A percentile compares a stretch with the other conserved stretches of the same genome.
Conservation (phyloP, 2,888 invertebrate species). For the Meiosimyza decipiens region DNA sequence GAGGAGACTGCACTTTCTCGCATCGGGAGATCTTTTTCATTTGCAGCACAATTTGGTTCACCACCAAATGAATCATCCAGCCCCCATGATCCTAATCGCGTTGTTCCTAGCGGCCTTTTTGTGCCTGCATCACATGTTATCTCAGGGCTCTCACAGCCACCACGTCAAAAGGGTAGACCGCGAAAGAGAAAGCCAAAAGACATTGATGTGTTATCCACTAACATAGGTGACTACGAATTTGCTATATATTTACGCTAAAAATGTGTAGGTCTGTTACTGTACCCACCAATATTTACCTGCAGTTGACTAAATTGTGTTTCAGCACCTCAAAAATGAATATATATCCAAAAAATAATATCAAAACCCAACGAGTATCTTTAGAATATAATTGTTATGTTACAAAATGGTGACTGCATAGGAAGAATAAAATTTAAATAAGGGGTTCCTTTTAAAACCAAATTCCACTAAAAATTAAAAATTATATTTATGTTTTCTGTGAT, state of each 20-base stretch:
- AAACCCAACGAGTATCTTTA: too few relatives aligned
- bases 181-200: slow-evolving; percentile 93
- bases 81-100: slow-evolving; percentile 66
- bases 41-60: slow-evolving; percentile 68
- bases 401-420: too few relatives aligned
- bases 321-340: too few relatives aligned
- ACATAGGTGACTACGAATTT: slow-evolving; percentile 76
- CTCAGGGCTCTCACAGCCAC: slow-evolving; percentile 72
- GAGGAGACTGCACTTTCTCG: slow-evolving; percentile 62
- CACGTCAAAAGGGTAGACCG: slow-evolving; percentile 91
- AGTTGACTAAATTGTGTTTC: too few relatives aligned
- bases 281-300: too few relatives aligned
- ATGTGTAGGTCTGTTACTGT: background rate
- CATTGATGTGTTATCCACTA: slow-evolving; percentile 85
- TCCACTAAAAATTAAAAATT: too few relatives aligned
- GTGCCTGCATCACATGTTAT: slow-evolving; percentile 70
- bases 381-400: too few relatives aligned
- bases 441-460: too few relatives aligned
- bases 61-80: slow-evolving; percentile 66
- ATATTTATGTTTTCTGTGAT: too few relatives aligned
- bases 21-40: slow-evolving; percentile 69
- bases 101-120: slow-evolving; percentile 69
- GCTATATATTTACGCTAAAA: background rate
- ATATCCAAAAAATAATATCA: too few relatives aligned
- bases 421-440: too few relatives aligned